Base-by-base conservation (phyloP, 2,888 invertebrate genomes). In the Lepidonotus clava region DNA sequence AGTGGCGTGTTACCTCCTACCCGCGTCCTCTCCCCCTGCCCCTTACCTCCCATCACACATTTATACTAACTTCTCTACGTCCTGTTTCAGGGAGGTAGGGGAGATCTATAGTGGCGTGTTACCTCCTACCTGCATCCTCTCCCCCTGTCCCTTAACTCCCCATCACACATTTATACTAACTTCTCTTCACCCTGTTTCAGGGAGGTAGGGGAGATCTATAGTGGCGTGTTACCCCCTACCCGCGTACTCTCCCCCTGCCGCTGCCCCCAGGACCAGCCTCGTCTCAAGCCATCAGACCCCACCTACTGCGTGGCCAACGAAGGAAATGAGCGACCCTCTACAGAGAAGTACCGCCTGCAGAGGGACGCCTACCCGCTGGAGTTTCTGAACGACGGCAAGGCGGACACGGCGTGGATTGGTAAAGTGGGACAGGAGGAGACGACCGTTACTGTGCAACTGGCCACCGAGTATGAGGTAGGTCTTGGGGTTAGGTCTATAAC, bases 371-470 rank as follows among this genome's bases (percentile, higher is more conserved):
- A 86, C 46, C 84, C 86, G 14, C 51, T 86, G 21, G 40, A 87
- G 56, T 88, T 77, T 40, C 51, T 86, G 38, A 88, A 88, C 83
- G 88, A 88, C 36, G 88, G 85, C 66, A 86, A 87, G 53, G 21
- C 24, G 18, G 67, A 77, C 80, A 86, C 84, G 11, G 40, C 38
- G 32, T 88, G 88, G 88, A 36, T 88, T 32, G 66, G 80, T 0
- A 34, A 41, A n/a, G 71, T 41, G 4, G 46, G 66, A 14, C n/a
- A 38, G n/a, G 46, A 28, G 5, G 24, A 46, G 28, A 83, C 77
- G 21, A 18, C 36, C 2, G n/a, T 88, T 18, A 51, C 41, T 14
- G 38, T 88, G 0, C 46, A 86, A 11, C 83, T 88, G 32, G 46
- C 24, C 5, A 51, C 56, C 18, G 38, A 61, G 46, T 86, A 38